phyloP scores from a whole-genome alignment of 2,797 vertebrate genomes.

The Alectoris magna region DNA sequence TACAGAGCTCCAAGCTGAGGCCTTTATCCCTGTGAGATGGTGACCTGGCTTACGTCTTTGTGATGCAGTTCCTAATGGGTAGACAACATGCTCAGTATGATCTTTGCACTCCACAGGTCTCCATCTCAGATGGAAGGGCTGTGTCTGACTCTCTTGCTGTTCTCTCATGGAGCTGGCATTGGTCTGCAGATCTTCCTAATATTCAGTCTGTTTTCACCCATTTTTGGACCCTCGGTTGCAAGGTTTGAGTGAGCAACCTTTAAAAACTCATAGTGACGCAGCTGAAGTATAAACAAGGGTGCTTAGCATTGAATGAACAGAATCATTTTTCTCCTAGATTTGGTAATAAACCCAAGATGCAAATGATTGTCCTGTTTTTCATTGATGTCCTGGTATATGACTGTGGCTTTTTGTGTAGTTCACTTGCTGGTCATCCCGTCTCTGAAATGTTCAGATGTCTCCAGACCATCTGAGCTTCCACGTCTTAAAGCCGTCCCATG shows the following conservation, averaged over 20 bases:
- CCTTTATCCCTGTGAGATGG: background rate
- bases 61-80: background rate
- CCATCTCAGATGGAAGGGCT: accelerated
- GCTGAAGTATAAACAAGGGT: background rate
- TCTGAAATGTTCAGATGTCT: background rate
- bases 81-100: background rate
- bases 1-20: background rate
- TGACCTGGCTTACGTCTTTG: background rate
- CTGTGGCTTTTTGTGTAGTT: constrained; percentile 1
- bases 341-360: constrained; percentile 17
- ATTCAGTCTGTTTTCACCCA: background rate
- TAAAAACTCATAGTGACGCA: background rate
- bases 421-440: background rate
- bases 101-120: background rate
- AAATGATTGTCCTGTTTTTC: background rate
- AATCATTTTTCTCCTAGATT: background rate
- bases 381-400: background rate
- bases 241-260: background rate
- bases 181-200: background rate
- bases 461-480: background rate
- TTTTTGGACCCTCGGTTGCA: background rate
- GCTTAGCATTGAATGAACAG: background rate
- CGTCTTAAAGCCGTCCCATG: background rate
- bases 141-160: accelerated
- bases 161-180: background rate